Conservation (phyloP, 2,888 invertebrate species). For the Drosophila sordidapex region DNA sequence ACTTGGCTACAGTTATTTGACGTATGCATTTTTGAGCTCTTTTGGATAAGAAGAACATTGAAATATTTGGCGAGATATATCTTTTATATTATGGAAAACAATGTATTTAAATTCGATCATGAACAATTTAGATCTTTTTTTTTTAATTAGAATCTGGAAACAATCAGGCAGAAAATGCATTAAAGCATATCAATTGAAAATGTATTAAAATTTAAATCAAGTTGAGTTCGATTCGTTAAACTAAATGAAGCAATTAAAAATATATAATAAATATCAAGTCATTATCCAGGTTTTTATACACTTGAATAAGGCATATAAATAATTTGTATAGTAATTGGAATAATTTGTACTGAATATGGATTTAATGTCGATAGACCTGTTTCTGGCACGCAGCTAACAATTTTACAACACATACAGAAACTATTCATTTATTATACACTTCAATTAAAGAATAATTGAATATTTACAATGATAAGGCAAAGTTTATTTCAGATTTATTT, state of each 20-base stretch:
- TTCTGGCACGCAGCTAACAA: slow-evolving; percentile 13
- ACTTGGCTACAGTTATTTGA: background rate
- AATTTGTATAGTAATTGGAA: background rate
- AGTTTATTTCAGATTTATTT: background rate
- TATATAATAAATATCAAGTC: background rate
- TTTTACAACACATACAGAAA: background rate
- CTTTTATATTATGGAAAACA: too few relatives aligned
- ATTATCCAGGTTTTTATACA: background rate
- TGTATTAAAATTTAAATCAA: background rate
- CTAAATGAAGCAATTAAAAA: background rate
- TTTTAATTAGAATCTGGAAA: background rate
- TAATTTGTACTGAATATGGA: background rate
- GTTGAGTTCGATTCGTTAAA: background rate
- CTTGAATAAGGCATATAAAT: background rate
- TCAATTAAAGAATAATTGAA: background rate
- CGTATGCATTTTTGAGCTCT: too few relatives aligned
- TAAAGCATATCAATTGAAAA: background rate
- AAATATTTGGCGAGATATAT: background rate
- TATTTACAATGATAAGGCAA: background rate
- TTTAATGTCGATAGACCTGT: slow-evolving; percentile 12
- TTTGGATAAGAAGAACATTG: background rate
- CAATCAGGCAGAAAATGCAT: background rate
- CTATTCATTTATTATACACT: background rate
- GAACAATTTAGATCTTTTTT: background rate
- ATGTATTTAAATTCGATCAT: too few relatives aligned